Evolutionary conservation across 2,888 invertebrate genomes (phyloP), one percentile per base, ranked within the genome.

Genomic region (Melanargia galathea): DNA sequence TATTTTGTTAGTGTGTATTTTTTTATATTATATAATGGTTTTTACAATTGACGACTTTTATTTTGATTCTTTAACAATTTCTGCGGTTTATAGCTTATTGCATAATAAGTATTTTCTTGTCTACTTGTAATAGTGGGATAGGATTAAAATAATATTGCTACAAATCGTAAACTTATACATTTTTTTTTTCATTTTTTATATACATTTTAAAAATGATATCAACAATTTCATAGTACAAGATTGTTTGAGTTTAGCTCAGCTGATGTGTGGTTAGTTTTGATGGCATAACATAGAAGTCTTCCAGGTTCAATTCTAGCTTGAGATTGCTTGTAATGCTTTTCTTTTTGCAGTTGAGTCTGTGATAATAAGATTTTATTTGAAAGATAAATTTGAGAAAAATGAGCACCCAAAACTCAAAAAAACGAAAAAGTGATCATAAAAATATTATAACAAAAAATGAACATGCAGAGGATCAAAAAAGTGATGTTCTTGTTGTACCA

Each of bases 401-500:
- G 68, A 70, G 65, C 65, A 59, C 63, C 35, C 65, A 67, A 57
- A 60, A 71, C 59, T 33, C 40, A 33, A 69, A 66, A 66, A 66
- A 63, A 38, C 54, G 49, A 33, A 64, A 67, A 68, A 55, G 24
- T 65, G 60, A 11, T 6, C 38, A 52, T 49, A 63, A 13, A 43
- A 58, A 67, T 55, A 51, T 58, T 61, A 69, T 70, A 70, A 71
- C 71, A 64, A 73, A 66, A 67, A 58, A 3, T 48, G 64, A 48
- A 66, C 76, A 56, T 56, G 62, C 79, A 60, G 81, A 87, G 72
- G 13, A 20, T 30, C 11, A n/a, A 46, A 57, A 45, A 8, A 57
- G 26, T 46, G 81, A 57, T 46, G 81, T 92, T 26, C 83, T 87
- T 76, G 87, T 92, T 43, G 72, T 92, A 45, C 79, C 91, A 64